These are phyloP conservation scores for Pseudoatta argentina DNA, from an alignment of 1,140 invertebrate genomes.

Conservation along the genomic window DNA sequence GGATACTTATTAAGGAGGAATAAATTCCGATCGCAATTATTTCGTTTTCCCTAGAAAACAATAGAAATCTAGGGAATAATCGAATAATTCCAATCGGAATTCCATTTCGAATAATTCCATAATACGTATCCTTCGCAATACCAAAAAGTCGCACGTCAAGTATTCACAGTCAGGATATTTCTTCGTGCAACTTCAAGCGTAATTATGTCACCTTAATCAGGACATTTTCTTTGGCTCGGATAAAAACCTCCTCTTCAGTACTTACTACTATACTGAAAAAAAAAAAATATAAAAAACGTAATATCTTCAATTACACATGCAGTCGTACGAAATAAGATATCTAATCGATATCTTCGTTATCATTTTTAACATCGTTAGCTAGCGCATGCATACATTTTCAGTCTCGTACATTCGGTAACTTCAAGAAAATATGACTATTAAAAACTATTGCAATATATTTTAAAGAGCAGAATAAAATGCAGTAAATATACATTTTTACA, in stretches of 20 bases:
- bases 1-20: no score
- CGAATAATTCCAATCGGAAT: no score
- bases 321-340: neutral
- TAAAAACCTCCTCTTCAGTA: constrained; percentile 4
- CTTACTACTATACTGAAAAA: neutral
- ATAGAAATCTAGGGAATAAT: no score
- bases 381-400: neutral
- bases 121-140: neutral
- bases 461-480: neutral
- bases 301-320: neutral
- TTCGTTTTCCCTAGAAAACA: no score
- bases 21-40: no score
- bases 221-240: constrained; percentile 48
- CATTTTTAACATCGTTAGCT: neutral
- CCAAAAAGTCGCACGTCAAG: neutral
- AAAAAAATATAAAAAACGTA: neutral
- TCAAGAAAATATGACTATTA: constrained; percentile 11
- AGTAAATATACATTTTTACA: constrained; percentile 39
- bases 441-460: neutral
- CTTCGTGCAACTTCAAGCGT: neutral
- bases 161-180: neutral
- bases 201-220: neutral
- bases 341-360: constrained; percentile 24
- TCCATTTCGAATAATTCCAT: no score
- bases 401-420: constrained; percentile 39